Evolutionary conservation across 2,797 vertebrate genomes (phyloP).

Genomic region (Otolemur crassicaudatus): DNA sequence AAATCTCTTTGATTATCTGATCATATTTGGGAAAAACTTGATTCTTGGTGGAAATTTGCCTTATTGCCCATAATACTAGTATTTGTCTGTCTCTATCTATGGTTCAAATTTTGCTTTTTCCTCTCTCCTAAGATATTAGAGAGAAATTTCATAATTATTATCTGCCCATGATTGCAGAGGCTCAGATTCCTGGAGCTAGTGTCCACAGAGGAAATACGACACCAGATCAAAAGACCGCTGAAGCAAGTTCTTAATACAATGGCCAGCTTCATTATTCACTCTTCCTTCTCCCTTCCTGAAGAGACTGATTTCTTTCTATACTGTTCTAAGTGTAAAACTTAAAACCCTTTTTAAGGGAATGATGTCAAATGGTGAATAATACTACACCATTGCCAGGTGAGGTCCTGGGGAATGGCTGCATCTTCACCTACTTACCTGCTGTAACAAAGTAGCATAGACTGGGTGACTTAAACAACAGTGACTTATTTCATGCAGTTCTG

Average conservation of each 20-base stretch:
- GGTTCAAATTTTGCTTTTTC: constrained; percentile 49
- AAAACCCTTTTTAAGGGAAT: not conserved
- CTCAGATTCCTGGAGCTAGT: not conserved
- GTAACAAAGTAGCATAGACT: not conserved
- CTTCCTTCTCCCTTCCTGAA: not conserved
- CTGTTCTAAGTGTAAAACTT: not conserved
- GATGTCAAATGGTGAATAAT: not conserved
- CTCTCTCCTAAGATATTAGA: constrained; percentile 1
- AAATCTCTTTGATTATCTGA: constrained; percentile 15
- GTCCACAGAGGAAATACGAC: not conserved
- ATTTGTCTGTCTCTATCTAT: not conserved
- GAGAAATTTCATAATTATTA: not conserved
- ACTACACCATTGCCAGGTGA: not conserved
- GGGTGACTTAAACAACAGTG: not conserved
- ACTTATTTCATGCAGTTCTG: not conserved
- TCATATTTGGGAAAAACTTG: not conserved
- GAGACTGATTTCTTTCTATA: not conserved
- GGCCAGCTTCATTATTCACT: not conserved
- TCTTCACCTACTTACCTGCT: not conserved
- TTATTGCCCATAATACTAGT: not conserved
- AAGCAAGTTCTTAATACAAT: constrained; percentile 51
- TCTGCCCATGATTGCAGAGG: not conserved
- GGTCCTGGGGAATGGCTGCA: not conserved
- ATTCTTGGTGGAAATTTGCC: not conserved
- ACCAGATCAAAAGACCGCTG: not conserved